Conservation (phyloP, 2,888 invertebrate genomes). For the Phania funesta region DNA sequence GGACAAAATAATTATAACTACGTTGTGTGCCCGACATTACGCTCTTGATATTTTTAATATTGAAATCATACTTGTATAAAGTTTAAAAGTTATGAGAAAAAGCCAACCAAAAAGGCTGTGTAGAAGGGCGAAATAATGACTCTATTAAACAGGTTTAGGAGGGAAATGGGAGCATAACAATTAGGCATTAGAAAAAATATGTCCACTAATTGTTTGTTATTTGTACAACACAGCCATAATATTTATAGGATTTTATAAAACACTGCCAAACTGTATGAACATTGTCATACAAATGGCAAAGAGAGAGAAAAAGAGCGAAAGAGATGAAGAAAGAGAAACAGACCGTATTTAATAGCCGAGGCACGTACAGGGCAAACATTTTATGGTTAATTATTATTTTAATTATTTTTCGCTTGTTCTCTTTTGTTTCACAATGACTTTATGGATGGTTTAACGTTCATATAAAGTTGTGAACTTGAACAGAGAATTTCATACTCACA, state of each 20-base stretch:
- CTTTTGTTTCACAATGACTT: constrained; percentile 38
- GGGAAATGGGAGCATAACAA: constrained; percentile 28
- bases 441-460: constrained; percentile 22
- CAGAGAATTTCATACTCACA: constrained; percentile 4
- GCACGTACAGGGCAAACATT: constrained; percentile 58
- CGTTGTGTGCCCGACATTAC: constrained; percentile 16
- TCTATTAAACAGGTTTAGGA: constrained; percentile 29
- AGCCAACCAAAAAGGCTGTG: neutral
- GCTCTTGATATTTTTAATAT: neutral
- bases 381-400: constrained; percentile 64
- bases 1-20: too few species aligned
- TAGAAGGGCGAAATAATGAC: constrained; percentile 40
- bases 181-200: constrained; percentile 51
- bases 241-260: constrained; percentile 39
- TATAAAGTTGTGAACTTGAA: neutral
- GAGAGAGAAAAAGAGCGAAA: too few species aligned
- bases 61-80: constrained; percentile 25
- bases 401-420: neutral
- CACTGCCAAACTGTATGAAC: constrained; percentile 2
- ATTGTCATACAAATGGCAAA: neutral
- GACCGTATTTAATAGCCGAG: constrained; percentile 18
- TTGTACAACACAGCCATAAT: constrained; percentile 48
- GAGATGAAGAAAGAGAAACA: too few species aligned
- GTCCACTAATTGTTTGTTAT: constrained; percentile 58
- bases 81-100: constrained; percentile 23